Evolutionary conservation across 2,888 invertebrate species (phyloP), one percentile per base, ranked within the genome.

Genomic region (Heterodera filipjevi): DNA sequence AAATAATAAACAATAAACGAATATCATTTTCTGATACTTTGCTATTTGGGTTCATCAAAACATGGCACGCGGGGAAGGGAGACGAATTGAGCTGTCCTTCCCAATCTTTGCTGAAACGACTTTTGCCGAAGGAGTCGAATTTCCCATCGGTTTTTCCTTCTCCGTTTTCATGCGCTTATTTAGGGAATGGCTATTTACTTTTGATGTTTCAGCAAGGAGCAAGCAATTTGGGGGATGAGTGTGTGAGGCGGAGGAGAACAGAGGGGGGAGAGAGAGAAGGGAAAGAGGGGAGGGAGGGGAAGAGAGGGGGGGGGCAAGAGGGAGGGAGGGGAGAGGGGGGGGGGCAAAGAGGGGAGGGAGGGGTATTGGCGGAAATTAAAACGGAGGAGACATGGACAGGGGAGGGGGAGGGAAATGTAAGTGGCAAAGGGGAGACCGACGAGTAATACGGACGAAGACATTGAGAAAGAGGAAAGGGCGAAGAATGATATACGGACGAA

Each of bases 291-390:
- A 64, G 16, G 3, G 14, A 1, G 66, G 27, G 27, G n/a, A 66
- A n/a, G 66, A 3, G 66, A 12, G 66, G 66, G 66, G 27, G 66
- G 66, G 32, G 66, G 64, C 64, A n/a, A n/a, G n/a, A 12, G 64
- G 64, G 64, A 64, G 16, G 16, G 16, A 27, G 64, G 64, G 27
- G 64, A 64, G 16, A 27, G 3, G 14, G 1, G 66, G 27, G 27
- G n/a, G 27, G 27, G 66, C 30, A 27, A 12, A 30, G 66, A 30
- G 27, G 66, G 66, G 32, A 30, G 27, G 66, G 30, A 30, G 30
- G 66, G 32, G 32, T 16, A 66, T 66, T 33, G 66, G 66, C 66
- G 66, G 66, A 66, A 66, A 66, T 66, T 66, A 33, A 66, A 66
- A 19, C 14, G 14, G 53, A 27, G 32, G 27, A 12, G 66, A 66